Evolutionary conservation across 2,113 vertebrate species (phyloP).

Genomic region (Fregetta grallaria): DNA sequence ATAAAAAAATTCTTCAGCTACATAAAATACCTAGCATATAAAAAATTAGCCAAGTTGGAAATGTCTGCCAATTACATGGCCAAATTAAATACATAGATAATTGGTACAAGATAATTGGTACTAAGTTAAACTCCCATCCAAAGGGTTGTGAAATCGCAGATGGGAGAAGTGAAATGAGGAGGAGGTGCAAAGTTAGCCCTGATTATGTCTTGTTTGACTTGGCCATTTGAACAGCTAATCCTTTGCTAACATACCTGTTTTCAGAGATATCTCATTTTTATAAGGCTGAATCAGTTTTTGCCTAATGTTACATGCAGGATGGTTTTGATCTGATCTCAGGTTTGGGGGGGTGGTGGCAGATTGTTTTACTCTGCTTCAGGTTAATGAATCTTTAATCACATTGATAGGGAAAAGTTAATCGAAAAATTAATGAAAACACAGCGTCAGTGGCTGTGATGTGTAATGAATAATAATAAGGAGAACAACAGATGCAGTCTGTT

Average conservation of each 20-base stretch:
- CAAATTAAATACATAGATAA: slow-evolving; percentile 28
- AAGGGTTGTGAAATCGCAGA: not conserved
- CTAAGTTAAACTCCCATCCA: not conserved
- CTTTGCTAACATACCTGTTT: not conserved
- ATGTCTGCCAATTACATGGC: not conserved
- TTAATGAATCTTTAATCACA: slow-evolving; percentile 67
- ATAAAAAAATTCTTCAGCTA: not conserved
- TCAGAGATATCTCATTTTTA: not conserved
- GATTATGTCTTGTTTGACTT: slow-evolving; percentile 12
- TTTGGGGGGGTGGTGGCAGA: not conserved
- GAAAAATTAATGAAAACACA: slow-evolving; percentile 68
- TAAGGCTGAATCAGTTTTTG: not conserved
- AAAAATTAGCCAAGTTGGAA: not conserved
- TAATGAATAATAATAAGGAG: slow-evolving; percentile 29
- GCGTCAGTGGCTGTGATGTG: not conserved
- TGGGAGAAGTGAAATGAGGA: not conserved
- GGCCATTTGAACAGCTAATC: slow-evolving; percentile 41
- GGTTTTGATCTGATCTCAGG: slow-evolving; percentile 12
- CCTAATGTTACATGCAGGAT: not conserved
- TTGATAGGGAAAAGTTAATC: slow-evolving; percentile 57
- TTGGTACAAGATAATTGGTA: slow-evolving; percentile 12
- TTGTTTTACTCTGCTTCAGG: slow-evolving; percentile 25
- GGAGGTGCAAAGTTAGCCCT: not conserved
- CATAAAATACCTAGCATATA: not conserved
- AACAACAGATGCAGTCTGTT: slow-evolving; percentile 38